Evolutionary conservation across 1,140 invertebrate species (phyloP).

Genomic region (Araneus ventricosus): DNA sequence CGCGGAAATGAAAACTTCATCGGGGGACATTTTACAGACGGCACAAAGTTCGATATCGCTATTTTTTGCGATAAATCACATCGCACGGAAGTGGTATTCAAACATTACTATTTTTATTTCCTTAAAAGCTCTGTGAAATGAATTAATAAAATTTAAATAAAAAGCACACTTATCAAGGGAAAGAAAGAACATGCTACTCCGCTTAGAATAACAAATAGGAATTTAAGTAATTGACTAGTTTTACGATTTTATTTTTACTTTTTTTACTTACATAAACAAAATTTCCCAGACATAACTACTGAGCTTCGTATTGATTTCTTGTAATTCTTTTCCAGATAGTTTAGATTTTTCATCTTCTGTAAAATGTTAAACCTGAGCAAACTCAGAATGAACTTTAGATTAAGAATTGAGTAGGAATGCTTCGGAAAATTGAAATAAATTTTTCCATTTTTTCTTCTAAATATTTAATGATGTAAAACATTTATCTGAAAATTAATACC

Average conservation of each 20-base stretch:
- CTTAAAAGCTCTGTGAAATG: background rate
- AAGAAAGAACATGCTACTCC: background rate
- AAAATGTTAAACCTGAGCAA: too few species aligned
- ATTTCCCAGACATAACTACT: background rate
- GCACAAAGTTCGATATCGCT: slow-evolving; percentile 1
- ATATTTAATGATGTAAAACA: too few species aligned
- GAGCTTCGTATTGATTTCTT: background rate
- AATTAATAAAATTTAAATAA: background rate
- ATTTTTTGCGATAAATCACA: slow-evolving; percentile 30
- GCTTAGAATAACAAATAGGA: background rate
- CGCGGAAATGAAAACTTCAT: slow-evolving; percentile 22
- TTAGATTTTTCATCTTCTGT: background rate
- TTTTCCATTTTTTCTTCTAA: too few species aligned
- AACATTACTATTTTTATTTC: background rate
- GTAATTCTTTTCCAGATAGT: rapidly evolving
- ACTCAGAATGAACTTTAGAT: too few species aligned
- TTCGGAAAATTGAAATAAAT: too few species aligned
- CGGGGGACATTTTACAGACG: slow-evolving; percentile 1
- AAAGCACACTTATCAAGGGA: background rate
- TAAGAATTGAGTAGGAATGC: too few species aligned
- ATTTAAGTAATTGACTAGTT: background rate
- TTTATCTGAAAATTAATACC: too few species aligned
- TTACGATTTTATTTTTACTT: background rate
- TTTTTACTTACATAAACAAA: background rate
- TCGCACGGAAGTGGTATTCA: background rate